phyloP scores from a whole-genome alignment of 2,113 vertebrate species.

The Colius striatus region DNA sequence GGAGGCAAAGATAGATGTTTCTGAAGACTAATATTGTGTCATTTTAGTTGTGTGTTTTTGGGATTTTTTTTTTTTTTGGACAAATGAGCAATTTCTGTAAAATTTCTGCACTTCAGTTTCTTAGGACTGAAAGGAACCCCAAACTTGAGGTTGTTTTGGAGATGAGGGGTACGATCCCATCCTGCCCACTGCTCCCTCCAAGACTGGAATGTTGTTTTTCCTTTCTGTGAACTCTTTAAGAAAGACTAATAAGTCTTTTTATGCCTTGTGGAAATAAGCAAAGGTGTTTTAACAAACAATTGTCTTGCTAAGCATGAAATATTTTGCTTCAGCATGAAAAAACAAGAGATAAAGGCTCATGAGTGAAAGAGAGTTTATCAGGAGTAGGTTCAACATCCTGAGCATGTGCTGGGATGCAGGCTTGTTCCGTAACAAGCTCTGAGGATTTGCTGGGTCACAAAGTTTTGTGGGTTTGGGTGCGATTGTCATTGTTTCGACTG shows the following conservation, averaged over 20 bases:
- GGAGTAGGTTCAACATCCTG: neutral
- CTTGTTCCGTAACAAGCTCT: fast-evolving
- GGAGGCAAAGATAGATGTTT: neutral
- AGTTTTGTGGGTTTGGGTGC: too few species aligned
- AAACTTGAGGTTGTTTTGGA: neutral
- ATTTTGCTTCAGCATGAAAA: conserved; percentile 49
- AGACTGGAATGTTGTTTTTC: neutral
- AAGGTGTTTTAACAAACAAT: conserved; percentile 20
- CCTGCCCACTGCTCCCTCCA: fast-evolving
- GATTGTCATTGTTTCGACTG: too few species aligned
- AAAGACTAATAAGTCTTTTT: neutral
- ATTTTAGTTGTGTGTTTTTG: too few species aligned
- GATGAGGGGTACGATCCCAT: neutral
- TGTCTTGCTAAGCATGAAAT: conserved; percentile 15
- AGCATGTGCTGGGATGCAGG: neutral
- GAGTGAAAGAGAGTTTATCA: neutral
- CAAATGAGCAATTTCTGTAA: neutral
- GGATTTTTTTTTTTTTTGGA: too few species aligned
- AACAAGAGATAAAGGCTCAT: conserved; percentile 56
- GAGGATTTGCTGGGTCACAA: too few species aligned
- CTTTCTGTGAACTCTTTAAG: too few species aligned
- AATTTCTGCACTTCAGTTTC: neutral
- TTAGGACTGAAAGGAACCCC: neutral
- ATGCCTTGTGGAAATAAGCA: neutral
- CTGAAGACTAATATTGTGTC: too few species aligned